Base-by-base conservation (phyloP, 2,888 invertebrate species). In the Philereme transversata region DNA sequence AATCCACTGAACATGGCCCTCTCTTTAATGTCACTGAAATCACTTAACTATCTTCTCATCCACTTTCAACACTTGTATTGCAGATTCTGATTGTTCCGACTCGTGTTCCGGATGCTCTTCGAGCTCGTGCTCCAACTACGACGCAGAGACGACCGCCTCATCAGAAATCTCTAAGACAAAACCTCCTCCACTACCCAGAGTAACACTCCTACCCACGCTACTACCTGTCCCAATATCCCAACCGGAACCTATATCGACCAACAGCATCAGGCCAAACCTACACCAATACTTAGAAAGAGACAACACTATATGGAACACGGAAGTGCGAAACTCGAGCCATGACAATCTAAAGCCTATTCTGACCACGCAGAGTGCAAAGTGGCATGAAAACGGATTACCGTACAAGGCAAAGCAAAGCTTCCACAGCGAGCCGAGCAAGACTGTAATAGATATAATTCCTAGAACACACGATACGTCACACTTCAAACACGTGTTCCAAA, bases 71-170 rank as follows among this genome's bases (percentile, higher is more conserved):
- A 22, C 22, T 22, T 22, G 22, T 4, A 55, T 85, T 82, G 61
- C 91, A 93, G 95, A 94, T 71, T 96, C 96, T 0, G 94, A 94
- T 47, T 96, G 96, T 78, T 96, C 96, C 0, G 94, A 94, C 52
- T 94, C 95, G 0, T 95, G 96, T 9, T 95, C 96, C 0, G 93
- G 95, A 62, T 95, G 95, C 79, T 84, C 86, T 64, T 87, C 88
- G 0, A 79, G 79, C 45, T 79, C 87, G 0, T 83, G 81, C 70
- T 79, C 84, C 4, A 81, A 78, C 40, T 84, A 88, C 0, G 84
- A 86, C 33, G 82, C 78, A 6, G 86, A 82, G 54, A 73, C 79
- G 0, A 82, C 72, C 59, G 73, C 70, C 8, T 76, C 79, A 9
- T 75, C 79, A 5, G 82, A 80, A 58, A 67, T 72, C 9, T 60